Percentiles rank a stretch among this genome's conserved stretches.
phyloP scores from a whole-genome alignment of 2,113 vertebrate species.

The Anas platyrhynchos region DNA sequence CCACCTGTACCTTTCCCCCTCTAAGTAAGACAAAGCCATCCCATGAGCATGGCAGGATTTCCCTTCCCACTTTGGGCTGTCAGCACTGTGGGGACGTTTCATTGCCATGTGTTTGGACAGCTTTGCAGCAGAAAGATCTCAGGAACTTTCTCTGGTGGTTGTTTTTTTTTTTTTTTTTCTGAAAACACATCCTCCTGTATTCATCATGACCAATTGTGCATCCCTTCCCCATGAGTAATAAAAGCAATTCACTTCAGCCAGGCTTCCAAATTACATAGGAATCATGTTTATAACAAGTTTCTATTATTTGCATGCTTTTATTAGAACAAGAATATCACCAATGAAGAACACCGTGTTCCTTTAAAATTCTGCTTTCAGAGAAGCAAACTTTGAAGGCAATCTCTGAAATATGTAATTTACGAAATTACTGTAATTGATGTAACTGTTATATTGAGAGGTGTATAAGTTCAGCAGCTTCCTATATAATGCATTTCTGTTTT shows the following conservation, averaged over 20 bases:
- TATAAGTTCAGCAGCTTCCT: constrained; percentile 28
- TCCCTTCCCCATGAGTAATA: background rate
- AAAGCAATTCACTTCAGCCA: background rate
- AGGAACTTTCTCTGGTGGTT: background rate
- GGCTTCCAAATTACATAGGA: background rate
- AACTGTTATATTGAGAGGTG: constrained; percentile 13
- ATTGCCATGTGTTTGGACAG: background rate
- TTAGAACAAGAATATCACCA: constrained; percentile 38
- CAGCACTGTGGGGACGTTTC: background rate
- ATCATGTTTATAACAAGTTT: constrained; percentile 13
- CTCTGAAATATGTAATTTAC: constrained; percentile 50
- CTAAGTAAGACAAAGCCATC: background rate
- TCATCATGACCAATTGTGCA: background rate
- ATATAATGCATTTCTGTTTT: background rate
- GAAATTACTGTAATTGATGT: constrained; percentile 58
- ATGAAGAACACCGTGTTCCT: constrained; percentile 30
- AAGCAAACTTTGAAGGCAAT: background rate
- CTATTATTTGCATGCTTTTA: constrained; percentile 26
- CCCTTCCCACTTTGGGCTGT: background rate
- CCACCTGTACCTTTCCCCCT: background rate
- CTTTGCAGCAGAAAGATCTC: background rate
- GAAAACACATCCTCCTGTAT: background rate
- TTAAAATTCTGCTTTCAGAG: constrained; percentile 20
- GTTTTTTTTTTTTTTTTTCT: background rate
- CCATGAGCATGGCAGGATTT: background rate